Base-by-base conservation (phyloP, 2,888 invertebrate species). In the Pherbina coryleti region DNA sequence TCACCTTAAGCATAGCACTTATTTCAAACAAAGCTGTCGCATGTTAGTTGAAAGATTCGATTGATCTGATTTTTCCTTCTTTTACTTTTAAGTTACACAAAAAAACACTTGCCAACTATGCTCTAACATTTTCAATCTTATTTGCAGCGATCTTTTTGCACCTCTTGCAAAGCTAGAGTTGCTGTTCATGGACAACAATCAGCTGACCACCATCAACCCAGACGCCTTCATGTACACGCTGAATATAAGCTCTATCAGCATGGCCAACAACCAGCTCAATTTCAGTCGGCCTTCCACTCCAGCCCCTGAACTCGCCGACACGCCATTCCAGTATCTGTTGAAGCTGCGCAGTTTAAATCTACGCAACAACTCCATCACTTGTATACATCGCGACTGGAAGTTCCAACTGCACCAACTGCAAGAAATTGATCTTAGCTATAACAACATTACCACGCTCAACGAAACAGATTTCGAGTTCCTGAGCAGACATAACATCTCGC, bases 301-400 rank as follows among this genome's bases (percentile, higher is more conserved):
- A 8, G 31, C 79, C 5, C 44, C 11, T 11, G 44, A 44, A 44
- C 11, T 7, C 9, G 34, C 85, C 11, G 86, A 85, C 64, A 94
- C 94, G 7, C 93, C 94, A 0, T 93, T 94, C 82, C 89, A 90
- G 25, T 86, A 89, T 62, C 91, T 93, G 17, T 85, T 84, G 5
- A 90, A 91, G 75, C 89, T 94, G 71, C 90, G 91, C 82, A 88
- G 91, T 76, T 89, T 95, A 34, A 91, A 93, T 85, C 88, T 95
- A 78, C 91, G 92, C 60, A 91, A 93, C 83, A 95, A 95, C 86
- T 91, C 91, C 60, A 92, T 95, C 57, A 90, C 90, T 77, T 85
- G 88, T 9, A 91, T 93, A 71, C 94, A 92, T 84, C 88, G 88
- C 4, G 94, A 95, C 83, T 95, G 95, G 93, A 91, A 91, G 83